phyloP scores from a whole-genome alignment of 2,888 invertebrate genomes.

The Uropetala carovei region DNA sequence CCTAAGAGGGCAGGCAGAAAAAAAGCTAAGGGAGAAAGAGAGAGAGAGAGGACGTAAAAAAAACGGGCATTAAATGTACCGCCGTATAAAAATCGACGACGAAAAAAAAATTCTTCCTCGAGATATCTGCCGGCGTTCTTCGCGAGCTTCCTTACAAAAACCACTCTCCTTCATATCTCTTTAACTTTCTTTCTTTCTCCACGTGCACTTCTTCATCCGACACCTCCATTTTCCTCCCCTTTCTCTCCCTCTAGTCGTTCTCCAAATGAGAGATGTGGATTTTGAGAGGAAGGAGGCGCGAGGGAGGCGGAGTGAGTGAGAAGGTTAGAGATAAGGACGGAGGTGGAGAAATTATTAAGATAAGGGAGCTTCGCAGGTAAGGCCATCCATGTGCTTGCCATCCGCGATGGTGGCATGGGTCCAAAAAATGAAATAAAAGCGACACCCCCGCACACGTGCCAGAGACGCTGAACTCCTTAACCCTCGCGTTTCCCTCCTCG shows the following conservation, averaged over 20 bases:
- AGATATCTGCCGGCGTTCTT: not conserved
- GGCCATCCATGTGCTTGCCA: constrained; percentile 5
- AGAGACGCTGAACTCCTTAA: not conserved
- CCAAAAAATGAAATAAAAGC: not conserved
- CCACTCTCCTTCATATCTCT: no score
- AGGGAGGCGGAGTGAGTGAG: constrained; percentile 15
- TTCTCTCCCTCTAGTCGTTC: not conserved
- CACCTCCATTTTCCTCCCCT: not conserved
- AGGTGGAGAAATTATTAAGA: constrained; percentile 24
- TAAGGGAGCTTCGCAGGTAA: constrained; percentile 23
- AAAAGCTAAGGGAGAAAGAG: not conserved
- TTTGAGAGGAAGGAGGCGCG: not conserved
- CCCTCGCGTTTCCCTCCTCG: not conserved
- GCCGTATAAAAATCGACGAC: not conserved
- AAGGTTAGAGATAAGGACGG: not conserved
- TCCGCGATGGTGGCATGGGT: not conserved
- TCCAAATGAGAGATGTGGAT: not conserved
- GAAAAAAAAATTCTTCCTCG: not conserved
- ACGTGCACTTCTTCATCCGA: not conserved
- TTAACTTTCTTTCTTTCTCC: no score
- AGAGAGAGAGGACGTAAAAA: not conserved
- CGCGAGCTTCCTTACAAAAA: no score
- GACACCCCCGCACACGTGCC: not conserved
- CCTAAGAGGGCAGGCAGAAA: not conserved
- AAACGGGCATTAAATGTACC: not conserved